Conservation (phyloP, 2,888 invertebrate genomes). For the Drosophila niveifrons region DNA sequence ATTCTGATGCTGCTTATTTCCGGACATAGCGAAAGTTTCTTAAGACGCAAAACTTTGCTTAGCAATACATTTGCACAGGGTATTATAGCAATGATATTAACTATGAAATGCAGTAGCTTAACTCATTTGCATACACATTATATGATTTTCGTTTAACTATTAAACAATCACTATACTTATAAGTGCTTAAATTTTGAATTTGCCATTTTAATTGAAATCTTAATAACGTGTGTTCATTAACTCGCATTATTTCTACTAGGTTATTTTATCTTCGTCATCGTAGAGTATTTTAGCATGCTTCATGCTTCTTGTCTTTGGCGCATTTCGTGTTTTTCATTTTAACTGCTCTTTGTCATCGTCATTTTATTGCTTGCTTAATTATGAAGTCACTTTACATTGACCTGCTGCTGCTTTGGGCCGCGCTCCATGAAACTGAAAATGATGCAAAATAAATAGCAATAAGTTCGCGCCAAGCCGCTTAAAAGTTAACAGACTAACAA, state of each 20-base stretch:
- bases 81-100: background rate
- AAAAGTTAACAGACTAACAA: conserved; percentile 76
- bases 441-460: conserved; percentile 80
- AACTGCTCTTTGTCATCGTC: conserved; percentile 46
- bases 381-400: conserved; percentile 79
- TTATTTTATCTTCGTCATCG: background rate
- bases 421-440: conserved; percentile 64
- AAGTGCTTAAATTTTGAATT: background rate
- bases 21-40: conserved; percentile 63
- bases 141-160: background rate
- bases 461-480: conserved; percentile 76
- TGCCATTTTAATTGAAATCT: background rate
- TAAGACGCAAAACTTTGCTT: conserved; percentile 58
- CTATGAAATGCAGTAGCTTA: background rate
- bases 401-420: conserved; percentile 49
- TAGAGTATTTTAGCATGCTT: conserved; percentile 16
- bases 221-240: background rate
- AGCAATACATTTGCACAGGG: conserved; percentile 6
- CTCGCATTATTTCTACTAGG: background rate
- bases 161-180: background rate
- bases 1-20: conserved; percentile 43
- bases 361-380: conserved; percentile 75
- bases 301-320: background rate
- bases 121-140: background rate
- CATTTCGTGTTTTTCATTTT: conserved; percentile 12